These are phyloP conservation scores for Uropetala carovei DNA, from an alignment of 2,888 invertebrate genomes.

Conservation along the genomic window DNA sequence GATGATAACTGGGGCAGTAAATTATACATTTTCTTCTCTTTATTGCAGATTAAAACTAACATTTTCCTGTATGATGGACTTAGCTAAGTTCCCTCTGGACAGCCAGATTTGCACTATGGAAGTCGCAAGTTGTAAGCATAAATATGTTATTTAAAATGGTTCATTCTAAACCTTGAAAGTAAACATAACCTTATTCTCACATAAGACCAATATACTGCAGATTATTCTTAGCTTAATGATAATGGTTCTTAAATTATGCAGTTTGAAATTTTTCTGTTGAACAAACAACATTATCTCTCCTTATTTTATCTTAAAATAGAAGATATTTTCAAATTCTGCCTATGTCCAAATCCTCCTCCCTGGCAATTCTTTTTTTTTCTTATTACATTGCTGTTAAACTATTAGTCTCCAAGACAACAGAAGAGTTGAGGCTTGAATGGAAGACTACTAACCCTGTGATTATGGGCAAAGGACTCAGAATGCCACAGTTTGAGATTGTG, in stretches of 20 bases:
- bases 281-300: too few relatives aligned
- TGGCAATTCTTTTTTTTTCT: not conserved
- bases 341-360: not conserved
- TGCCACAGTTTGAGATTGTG: slow-evolving; percentile 76
- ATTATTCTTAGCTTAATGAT: too few relatives aligned
- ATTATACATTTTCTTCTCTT: slow-evolving; percentile 40
- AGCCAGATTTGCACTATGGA: slow-evolving; percentile 78
- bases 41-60: slow-evolving; percentile 76
- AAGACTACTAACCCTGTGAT: slow-evolving; percentile 74
- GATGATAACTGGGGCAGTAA: not conserved
- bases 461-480: slow-evolving; percentile 74
- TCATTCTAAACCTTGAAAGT: not conserved
- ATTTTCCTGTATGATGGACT: slow-evolving; percentile 79
- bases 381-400: not conserved
- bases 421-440: slow-evolving; percentile 75
- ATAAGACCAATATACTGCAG: too few relatives aligned
- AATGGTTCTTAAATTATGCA: too few relatives aligned
- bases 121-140: slow-evolving; percentile 77
- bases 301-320: too few relatives aligned
- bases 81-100: slow-evolving; percentile 77
- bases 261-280: too few relatives aligned
- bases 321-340: too few relatives aligned
- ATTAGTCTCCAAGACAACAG: slow-evolving; percentile 76
- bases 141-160: not conserved
- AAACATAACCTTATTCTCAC: too few relatives aligned